Base-by-base conservation (phyloP, 2,888 invertebrate species). In the Erebia palarica region DNA sequence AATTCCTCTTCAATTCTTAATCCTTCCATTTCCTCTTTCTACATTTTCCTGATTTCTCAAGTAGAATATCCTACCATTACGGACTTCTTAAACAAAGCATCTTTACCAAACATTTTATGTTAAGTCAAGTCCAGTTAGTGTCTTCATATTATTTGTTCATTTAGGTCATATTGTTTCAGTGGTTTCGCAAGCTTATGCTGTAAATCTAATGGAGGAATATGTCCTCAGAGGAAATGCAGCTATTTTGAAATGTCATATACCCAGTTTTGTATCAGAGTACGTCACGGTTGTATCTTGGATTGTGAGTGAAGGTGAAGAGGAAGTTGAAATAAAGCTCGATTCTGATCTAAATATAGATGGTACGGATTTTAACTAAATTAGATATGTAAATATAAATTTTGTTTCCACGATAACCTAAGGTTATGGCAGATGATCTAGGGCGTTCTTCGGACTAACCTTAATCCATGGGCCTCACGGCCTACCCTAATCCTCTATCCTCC, bases 131-230 rank as follows among this genome's bases (percentile, higher is more conserved):
- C 4, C 4, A 51, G 42, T 61, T 68, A 68, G 68, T 42, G 60
- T 68, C 68, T 61, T 61, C 67, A 58, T 11, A 55, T 21, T 47
- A 44, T 71, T 68, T 67, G 63, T 69, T 80, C 71, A 80, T 67
- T 72, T 70, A 74, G 74, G 77, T 72, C 77, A 65, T 77, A 75
- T 91, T 90, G 88, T 96, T 96, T 89, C 96, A 98, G 98, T 97
- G 91, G 97, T 98, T 84, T 96, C 97, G 84, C 98, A 98, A 95
- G 95, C 95, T 79, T 98, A 97, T 94, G 96, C 96, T 86, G 96
- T 97, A 82, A 97, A 97, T 94, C 96, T 98, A 84, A 97, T 97
- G 97, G 97, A 97, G 89, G 97, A 98, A 92, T 97, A 97, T 92
- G 97, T 98, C 80, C 94, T 98, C 82, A 95, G 96, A 88, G 97